Percentiles rank a stretch among this genome's conserved stretches.
Evolutionary conservation across 2,888 invertebrate species (phyloP).

Genomic region (Epistrophella euchroma): DNA sequence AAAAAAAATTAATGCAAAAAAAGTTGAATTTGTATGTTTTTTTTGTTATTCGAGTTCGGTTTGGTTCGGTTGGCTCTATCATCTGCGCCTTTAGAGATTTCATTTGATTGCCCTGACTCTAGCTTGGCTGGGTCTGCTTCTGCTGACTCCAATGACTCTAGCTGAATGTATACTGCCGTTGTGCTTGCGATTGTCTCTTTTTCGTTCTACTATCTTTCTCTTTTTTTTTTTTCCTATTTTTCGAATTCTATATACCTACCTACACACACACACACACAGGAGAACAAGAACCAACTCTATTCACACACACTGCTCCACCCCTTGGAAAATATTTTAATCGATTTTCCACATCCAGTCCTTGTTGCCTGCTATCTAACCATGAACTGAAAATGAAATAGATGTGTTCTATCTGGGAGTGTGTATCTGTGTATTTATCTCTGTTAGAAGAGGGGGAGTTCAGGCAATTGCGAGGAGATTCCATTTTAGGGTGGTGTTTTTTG

Average conservation of each 20-base stretch:
- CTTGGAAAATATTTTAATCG: constrained; percentile 80
- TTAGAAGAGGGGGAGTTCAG: constrained; percentile 29
- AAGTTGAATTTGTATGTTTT: constrained; percentile 44
- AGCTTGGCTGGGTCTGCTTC: constrained; percentile 25
- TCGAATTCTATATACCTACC: not conserved
- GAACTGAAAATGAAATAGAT: constrained; percentile 41
- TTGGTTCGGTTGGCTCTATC: constrained; percentile 65
- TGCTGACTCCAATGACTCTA: constrained; percentile 20
- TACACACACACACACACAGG: constrained; percentile 3
- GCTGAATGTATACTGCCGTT: not conserved
- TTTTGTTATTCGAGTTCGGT: constrained; percentile 65
- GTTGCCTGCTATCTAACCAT: constrained; percentile 45
- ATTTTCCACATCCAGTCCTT: constrained; percentile 81
- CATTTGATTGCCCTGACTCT: constrained; percentile 62
- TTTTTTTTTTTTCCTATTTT: constrained; percentile 43
- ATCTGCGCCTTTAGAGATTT: constrained; percentile 73
- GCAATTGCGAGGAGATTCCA: constrained; percentile 31
- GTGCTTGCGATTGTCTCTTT: constrained; percentile 34
- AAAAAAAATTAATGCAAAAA: constrained; percentile 24
- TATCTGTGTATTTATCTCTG: constrained; percentile 51
- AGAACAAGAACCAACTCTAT: constrained; percentile 55
- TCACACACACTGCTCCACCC: constrained; percentile 71
- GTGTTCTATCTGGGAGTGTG: constrained; percentile 49
- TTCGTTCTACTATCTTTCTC: constrained; percentile 35
- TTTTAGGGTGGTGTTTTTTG: constrained; percentile 16